Base-by-base conservation (phyloP, 2,797 vertebrate species). In the Helostoma temminkii region DNA sequence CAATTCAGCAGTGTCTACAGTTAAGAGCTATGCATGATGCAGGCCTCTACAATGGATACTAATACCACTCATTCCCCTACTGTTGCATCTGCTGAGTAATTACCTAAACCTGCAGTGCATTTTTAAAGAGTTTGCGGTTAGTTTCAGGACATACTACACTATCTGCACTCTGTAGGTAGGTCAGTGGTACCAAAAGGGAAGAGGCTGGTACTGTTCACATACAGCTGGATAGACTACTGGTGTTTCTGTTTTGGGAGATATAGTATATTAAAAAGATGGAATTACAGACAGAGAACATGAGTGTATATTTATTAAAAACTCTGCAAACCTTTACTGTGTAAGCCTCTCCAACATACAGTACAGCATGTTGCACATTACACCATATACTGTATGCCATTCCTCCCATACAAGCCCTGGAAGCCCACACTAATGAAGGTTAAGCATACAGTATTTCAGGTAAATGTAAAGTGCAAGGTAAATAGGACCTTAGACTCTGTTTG, bases 401-500 rank as follows among this genome's bases (percentile, higher is more conserved):
- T 43, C 14, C 18, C 52, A 24, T 1, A 26, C 26, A 52, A 28
- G n/a, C 45, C 30, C 24, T 18, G 22, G 9, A 56, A 61, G 54
- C 62, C 42, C 26, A 5, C 22, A 65, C 0, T 9, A 66, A 85
- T 88, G 25, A 84, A 82, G 82, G 85, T 86, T 90, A 86, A 77
- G 49, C 63, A 61, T 82, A 89, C 71, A 82, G 43, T 71, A 74
- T 85, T 56, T 69, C 71, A 86, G 75, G 73, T 88, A 88, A 83
- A 89, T 75, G 54, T 78, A 66, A 87, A 82, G 78, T 65, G 52
- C 59, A 70, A 47, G 56, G 72, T 69, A 93, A 94, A 94, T 71
- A 89, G 74, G 84, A 93, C 90, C 81, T 94, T 93, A 89, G 79
- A 93, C 84, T 53, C 39, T 82, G 76, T 84, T 90, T 92, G 86